Conservation (phyloP, 2,888 invertebrate species). For the Coelinius sp. region DNA sequence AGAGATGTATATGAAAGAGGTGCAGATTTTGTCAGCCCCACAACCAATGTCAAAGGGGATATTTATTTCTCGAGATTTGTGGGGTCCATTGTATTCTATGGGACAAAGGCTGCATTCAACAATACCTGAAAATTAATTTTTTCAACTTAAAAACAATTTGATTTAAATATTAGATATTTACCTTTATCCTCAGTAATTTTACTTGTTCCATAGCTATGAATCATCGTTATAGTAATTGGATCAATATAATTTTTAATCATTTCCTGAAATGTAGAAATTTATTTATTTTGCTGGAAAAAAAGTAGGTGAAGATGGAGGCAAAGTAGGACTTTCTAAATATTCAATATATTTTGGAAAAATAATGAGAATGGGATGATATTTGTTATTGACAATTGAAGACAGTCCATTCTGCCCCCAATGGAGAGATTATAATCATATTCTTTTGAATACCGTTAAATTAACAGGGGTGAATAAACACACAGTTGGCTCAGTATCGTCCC, state of each 20-base stretch:
- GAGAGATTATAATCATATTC: no score
- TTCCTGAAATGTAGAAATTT: constrained; percentile 41
- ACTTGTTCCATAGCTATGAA: constrained; percentile 42
- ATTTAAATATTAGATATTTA: not conserved
- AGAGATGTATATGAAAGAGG: constrained; percentile 40
- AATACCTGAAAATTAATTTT: constrained; percentile 7
- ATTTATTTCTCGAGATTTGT: constrained; percentile 39
- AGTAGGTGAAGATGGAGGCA: no score
- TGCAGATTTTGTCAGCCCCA: constrained; percentile 56
- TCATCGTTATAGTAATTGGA: constrained; percentile 51
- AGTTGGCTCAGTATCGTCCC: not conserved
- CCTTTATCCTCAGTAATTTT: not conserved
- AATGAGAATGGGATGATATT: no score
- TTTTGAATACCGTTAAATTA: constrained; percentile 40
- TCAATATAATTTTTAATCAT: constrained; percentile 52
- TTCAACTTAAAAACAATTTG: no score
- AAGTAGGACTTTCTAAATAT: no score
- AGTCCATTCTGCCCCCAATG: not conserved
- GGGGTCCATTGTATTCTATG: constrained; percentile 47
- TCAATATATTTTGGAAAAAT: no score
- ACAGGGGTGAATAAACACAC: constrained; percentile 38
- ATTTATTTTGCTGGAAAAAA: not conserved
- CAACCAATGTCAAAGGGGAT: constrained; percentile 60
- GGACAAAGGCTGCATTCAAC: constrained; percentile 51
- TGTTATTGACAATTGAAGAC: not conserved